These are phyloP conservation scores for Dolomedes plantarius DNA, from an alignment of 2,888 invertebrate genomes.

Conservation along the genomic window DNA sequence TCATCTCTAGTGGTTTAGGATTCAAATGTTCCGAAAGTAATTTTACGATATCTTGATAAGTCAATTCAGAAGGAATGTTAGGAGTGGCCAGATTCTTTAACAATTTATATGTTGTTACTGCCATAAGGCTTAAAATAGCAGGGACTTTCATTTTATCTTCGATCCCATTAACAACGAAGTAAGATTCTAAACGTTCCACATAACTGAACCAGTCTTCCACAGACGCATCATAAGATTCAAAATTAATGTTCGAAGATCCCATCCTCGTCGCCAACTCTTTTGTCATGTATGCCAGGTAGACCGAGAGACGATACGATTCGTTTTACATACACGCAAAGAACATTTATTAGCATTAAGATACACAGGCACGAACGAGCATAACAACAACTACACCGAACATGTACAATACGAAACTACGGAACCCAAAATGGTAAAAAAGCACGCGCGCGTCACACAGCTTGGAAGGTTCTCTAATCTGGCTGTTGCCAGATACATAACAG, in stretches of 20 bases:
- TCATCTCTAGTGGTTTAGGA: constrained; percentile 45
- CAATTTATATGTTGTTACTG: constrained; percentile 43
- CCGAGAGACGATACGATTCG: constrained; percentile 51
- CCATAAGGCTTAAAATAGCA: constrained; percentile 37
- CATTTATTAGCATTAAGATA: constrained; percentile 41
- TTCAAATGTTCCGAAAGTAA: constrained; percentile 42
- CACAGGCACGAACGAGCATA: constrained; percentile 37
- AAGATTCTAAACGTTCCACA: constrained; percentile 43
- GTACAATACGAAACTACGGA: constrained; percentile 32
- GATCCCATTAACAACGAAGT: constrained; percentile 43
- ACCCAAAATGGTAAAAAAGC: too few species aligned
- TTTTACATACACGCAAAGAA: constrained; percentile 54
- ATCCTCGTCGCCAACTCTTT: constrained; percentile 33
- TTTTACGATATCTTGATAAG: constrained; percentile 44
- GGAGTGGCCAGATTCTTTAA: constrained; percentile 49
- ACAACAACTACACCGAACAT: constrained; percentile 40
- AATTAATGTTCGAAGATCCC: constrained; percentile 35
- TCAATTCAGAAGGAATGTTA: constrained; percentile 38
- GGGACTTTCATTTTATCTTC: constrained; percentile 38
- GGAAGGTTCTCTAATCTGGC: constrained; percentile 44
- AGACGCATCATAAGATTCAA: constrained; percentile 35
- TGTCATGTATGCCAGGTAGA: constrained; percentile 48
- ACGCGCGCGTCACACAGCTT: constrained; percentile 40
- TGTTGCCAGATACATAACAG: constrained; percentile 51
- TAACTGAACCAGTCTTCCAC: constrained; percentile 46